Base-by-base conservation (phyloP, 1,140 invertebrate species). In the Papilio aristodemus region DNA sequence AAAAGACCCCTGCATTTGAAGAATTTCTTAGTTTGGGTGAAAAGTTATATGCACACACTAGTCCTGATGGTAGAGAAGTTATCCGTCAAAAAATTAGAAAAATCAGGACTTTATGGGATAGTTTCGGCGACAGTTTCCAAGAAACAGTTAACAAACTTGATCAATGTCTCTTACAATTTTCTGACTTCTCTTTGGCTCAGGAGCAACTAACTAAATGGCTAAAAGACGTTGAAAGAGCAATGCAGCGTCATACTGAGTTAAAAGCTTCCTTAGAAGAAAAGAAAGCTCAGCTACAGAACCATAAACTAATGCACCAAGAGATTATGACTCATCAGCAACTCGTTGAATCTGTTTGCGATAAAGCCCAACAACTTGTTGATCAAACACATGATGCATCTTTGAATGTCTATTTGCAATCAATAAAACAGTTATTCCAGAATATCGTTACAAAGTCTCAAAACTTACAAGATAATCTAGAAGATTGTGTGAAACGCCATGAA, bases 301-400 rank as follows among this genome's bases (percentile, higher is more conserved):
- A 98, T 82, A 97, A 97, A 88, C 95, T 99, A 38, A 96, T 98
- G 89, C 97, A 99, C 81, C 97, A 99, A 89, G 98, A 99, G 91
- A 98, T 99, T 58, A 95, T 97, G 91, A 97, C 96, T 0, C 97
- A 98, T 92, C 96, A 97, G 84, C 93, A 95, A 60, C 87, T 98
- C 0, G 96, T 99, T 0, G 97, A 98, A 81, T 95, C 95, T 68
- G 96, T 99, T 17, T 97, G 96, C 84, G 97, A 98, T 68, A 98
- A 97, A 89, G 97, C 97, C 9, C 96, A 97, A 79, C 94, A 96
- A 58, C 91, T 99, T 25, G 96, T 98, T 8, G 95, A 97, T 84
- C 95, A 97, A 90, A 98, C 97, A 4, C 95, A 97, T 83, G 97
- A 98, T 78, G 95, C 95, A 46, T 95, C 96, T 0, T 85, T 98